Evolutionary conservation across 2,888 invertebrate genomes (phyloP), one percentile per base, ranked within the genome.

Genomic region (Limnephilus lunatus): DNA sequence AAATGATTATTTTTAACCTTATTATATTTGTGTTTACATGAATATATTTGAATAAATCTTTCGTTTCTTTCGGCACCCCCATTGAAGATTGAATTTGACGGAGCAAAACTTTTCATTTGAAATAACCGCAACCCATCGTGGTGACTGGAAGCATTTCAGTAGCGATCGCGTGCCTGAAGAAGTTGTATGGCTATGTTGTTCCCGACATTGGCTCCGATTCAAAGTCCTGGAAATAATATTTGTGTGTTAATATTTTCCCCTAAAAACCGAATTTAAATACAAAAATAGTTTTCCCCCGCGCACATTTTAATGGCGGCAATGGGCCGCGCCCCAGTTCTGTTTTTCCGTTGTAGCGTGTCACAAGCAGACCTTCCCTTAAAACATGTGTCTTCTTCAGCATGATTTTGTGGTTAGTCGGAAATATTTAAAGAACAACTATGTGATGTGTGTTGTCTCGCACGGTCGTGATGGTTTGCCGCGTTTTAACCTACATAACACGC

Each of bases 291-390:
- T 88, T 35, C 30, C 53, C 30, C 68, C 88, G 31, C 88, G 35
- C 88, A 35, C 39, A 32, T 31, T 48, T 68, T 53, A 32, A 19
- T n/a, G 32, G 15, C 12, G 85, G 83, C 39, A 85, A n/a, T 53
- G 68, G 90, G 90, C 35, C 85, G 90, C 85, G 90, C 85, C 90
- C 90, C 19, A 90, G 32, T 68, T 85, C 32, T 35, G 5, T 14
- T 39, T n/a, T 31, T 85, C 25, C 90, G n/a, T n/a, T 68, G 14
- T 32, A 39, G 83, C 31, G 90, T 48, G 81, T 32, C 68, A 53
- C 31, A n/a, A 81, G 68, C 68, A 68, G 25, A 5, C 68, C 68
- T 25, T 25, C 68, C 68, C 68, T 68, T 68, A 25, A 68, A 68
- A 25, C 15, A 68, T 7, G 25, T 19, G 68, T 68, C 68, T 68